Evolutionary conservation across 2,888 invertebrate species (phyloP), one percentile per base, ranked within the genome.

Genomic region (Nephrotoma flavescens): DNA sequence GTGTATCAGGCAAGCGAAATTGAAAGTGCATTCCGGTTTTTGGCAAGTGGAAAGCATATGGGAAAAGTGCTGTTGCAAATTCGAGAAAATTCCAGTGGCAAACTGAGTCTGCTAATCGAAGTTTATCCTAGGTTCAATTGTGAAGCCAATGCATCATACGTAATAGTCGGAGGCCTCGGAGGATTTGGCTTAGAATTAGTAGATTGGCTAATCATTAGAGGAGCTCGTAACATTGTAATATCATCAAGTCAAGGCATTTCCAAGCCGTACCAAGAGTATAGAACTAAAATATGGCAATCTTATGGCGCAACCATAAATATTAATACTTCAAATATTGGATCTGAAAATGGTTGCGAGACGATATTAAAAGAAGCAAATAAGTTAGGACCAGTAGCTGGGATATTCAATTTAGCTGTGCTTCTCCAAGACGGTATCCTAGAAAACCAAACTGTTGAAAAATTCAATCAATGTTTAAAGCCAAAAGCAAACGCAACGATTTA

Each of bases 101-200:
- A 87, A 0, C 87, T 88, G 5, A 90, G 91, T 0, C 41, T 89
- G 19, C 91, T 91, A 0, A 89, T 92, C n/a, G 88, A 88, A 11
- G 90, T 90, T 0, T 41, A 89, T 3, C 89, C 88, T 3, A 90
- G 91, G 88, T 87, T 90, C 0, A 91, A 90, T 87, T 92, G 91
- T 44, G 89, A 90, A 11, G 88, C 89, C 0, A 87, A 90, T 6
- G 86, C 89, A n/a, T 88, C 88, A 7, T 94, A 96, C 91, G 89
- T 96, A 0, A 93, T 96, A 4, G 92, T 95, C 0, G 96, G 96
- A 11, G 98, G 98, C 83, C 93, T 98, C 0, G 98, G 98, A 83
- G 98, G 98, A 0, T 97, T 98, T 90, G 98, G 98, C 5, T 92
- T 98, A 86, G 98, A 98, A 91, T 91, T 98, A 86, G 95, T 95